Percentiles rank a stretch among this genome's conserved stretches.
Conservation (phyloP, 2,888 invertebrate genomes). For the Trichogramma evanescens region DNA sequence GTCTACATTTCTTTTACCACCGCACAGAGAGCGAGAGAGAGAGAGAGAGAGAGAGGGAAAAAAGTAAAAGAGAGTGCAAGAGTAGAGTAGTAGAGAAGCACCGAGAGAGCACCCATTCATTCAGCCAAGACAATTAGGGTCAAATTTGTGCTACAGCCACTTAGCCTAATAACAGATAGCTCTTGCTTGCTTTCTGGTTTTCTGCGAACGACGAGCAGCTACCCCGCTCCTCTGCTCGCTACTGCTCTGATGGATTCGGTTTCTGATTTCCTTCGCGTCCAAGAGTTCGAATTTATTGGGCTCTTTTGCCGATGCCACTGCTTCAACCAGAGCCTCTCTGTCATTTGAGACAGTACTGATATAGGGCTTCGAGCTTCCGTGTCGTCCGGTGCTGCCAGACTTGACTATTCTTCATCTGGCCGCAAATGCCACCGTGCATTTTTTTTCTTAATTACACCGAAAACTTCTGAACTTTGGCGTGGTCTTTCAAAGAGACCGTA, state of each 20-base stretch:
- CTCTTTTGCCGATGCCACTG: not conserved
- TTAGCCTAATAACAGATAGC: constrained; percentile 39
- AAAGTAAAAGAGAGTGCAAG: not conserved
- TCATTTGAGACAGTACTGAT: no score
- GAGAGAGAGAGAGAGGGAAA: not conserved
- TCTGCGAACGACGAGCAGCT: not conserved
- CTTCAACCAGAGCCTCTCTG: no score
- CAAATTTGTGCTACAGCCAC: constrained; percentile 41
- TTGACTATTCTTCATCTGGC: no score
- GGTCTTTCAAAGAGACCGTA: no score
- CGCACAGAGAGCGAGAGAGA: not conserved
- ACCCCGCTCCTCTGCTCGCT: no score
- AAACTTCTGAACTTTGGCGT: no score
- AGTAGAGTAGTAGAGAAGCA: not conserved
- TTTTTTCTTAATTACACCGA: no score
- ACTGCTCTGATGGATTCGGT: constrained; percentile 21
- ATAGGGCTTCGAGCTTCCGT: no score
- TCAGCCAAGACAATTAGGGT: constrained; percentile 39
- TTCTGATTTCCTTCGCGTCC: constrained; percentile 25
- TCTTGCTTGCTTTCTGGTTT: constrained; percentile 10
- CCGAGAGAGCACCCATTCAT: constrained; percentile 28
- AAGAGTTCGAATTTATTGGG: constrained; percentile 10
- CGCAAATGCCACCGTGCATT: no score
- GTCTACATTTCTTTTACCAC: not conserved
- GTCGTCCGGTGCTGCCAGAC: no score